Evolutionary conservation across 2,113 vertebrate species (phyloP).

Genomic region (Apteryx mantelli): DNA sequence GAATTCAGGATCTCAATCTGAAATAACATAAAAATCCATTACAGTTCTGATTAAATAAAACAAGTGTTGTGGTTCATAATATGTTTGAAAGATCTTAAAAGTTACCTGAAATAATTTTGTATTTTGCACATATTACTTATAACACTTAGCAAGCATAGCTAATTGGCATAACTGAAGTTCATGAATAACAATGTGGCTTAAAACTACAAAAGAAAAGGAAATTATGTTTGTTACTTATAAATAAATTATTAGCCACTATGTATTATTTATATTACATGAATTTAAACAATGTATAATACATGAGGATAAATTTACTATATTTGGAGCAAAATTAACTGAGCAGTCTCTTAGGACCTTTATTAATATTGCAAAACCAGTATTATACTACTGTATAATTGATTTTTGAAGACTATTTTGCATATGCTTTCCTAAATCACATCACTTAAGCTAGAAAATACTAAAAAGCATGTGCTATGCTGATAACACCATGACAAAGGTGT

Average conservation of each 20-base stretch:
- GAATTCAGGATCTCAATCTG: background rate
- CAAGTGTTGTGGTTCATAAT: background rate
- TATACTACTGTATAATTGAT: slow-evolving; percentile 77
- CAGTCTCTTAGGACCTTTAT: slow-evolving; percentile 72
- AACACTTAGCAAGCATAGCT: slow-evolving; percentile 22
- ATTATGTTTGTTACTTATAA: slow-evolving; percentile 73
- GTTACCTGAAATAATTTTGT: slow-evolving; percentile 10
- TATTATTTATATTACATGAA: slow-evolving; percentile 80
- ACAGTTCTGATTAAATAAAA: slow-evolving; percentile 37
- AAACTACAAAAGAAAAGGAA: slow-evolving; percentile 64
- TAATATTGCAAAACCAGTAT: slow-evolving; percentile 77
- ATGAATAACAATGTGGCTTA: slow-evolving; percentile 56
- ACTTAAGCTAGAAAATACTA: slow-evolving; percentile 39
- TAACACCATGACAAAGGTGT: background rate
- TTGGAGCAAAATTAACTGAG: slow-evolving; percentile 77
- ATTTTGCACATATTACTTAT: slow-evolving; percentile 37
- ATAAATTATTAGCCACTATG: slow-evolving; percentile 74
- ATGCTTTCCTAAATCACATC: slow-evolving; percentile 59
- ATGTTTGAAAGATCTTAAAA: background rate
- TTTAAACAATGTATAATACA: slow-evolving; percentile 80
- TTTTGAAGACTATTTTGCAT: slow-evolving; percentile 70
- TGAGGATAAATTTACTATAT: slow-evolving; percentile 78
- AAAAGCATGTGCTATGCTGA: background rate
- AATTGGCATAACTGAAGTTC: slow-evolving; percentile 54
- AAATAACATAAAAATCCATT: background rate